A percentile compares a stretch with the other conserved stretches of the same genome.
Conservation (phyloP, 2,113 vertebrate genomes). For the Glaucomys volans region DNA sequence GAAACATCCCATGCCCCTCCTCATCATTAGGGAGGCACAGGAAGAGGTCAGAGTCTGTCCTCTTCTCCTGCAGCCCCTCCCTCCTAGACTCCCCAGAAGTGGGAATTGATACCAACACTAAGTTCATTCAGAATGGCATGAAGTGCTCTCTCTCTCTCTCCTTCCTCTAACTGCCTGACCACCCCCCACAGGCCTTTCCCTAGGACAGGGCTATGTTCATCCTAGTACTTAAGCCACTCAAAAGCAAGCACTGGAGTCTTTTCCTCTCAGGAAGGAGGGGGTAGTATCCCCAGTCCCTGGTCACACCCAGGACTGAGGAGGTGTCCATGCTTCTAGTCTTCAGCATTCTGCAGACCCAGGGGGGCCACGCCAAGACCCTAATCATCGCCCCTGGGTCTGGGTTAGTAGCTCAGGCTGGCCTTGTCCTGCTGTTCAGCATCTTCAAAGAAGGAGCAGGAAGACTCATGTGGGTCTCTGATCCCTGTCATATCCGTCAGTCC, state of each 20-base stretch:
- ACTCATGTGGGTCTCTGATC: accelerated
- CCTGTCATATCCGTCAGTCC: accelerated
- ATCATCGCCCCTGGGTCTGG: accelerated
- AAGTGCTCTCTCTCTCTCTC: background rate
- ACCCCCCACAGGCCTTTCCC: background rate
- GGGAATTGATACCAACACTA: accelerated
- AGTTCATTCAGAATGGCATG: background rate
- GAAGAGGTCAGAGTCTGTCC: background rate
- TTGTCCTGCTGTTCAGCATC: background rate
- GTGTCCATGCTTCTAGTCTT: background rate
- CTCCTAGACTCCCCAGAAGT: background rate
- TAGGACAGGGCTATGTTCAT: background rate
- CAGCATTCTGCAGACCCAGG: background rate
- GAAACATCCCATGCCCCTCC: background rate
- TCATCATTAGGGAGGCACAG: accelerated
- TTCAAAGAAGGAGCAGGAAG: background rate
- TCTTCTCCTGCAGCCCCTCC: background rate
- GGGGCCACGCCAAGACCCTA: background rate
- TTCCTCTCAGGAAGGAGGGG: background rate
- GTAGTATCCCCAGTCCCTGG: background rate
- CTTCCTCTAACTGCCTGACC: background rate
- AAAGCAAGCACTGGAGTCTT: background rate
- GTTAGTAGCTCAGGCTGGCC: background rate
- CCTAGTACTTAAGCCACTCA: background rate
- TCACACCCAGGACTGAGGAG: background rate